Evolutionary conservation across 2,113 vertebrate genomes (phyloP), one percentile per base, ranked within the genome.

Genomic region (Ictalurus furcatus): DNA sequence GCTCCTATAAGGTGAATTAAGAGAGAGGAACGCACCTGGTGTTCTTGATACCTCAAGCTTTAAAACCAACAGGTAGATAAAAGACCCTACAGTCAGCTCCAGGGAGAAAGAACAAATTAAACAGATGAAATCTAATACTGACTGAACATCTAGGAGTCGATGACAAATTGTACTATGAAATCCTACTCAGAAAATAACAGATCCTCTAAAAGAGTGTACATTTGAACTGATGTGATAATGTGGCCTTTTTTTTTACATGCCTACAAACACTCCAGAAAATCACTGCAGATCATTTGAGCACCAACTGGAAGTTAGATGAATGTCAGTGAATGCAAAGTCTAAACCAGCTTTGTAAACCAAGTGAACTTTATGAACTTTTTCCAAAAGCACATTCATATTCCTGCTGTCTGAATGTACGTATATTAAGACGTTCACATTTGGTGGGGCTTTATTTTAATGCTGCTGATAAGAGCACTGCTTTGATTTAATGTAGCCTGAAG

Each of bases 1-100:
- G 73, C 56, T 65, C 37, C 37, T 87, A 63, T 87, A 58, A n/a
- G 17, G 56, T 63, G 52, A 30, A 79, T 61, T 79, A 76, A 79
- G 28, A 73, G 2, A 30, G 11, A 48, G 25, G 23, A 79, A 79
- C 28, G 11, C 4, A 74, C 52, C 52, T 79, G 16, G 37, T 79
- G 74, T 40, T 79, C 56, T 79, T 40, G 71, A 59, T 56, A 56
- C 8, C 25, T 87, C 1, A 1, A 52, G 30, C 8, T 78, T 65
- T 86, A 48, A 16, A 48, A 56, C 11, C 19, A 14, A 23, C 65
- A 52, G 7, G 30, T 82, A 17, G 76, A 79, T n/a, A 56, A n/a
- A 80, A 80, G 44, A 52, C 23, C 12, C 48, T n/a, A 25, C 25
- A 52, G 6, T 79, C 14, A 76, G 37, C 71, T 44, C 37, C 73